Evolutionary conservation across 2,888 invertebrate species (phyloP), one percentile per base, ranked within the genome.

Genomic region (Rhagophthalmus giganteus): DNA sequence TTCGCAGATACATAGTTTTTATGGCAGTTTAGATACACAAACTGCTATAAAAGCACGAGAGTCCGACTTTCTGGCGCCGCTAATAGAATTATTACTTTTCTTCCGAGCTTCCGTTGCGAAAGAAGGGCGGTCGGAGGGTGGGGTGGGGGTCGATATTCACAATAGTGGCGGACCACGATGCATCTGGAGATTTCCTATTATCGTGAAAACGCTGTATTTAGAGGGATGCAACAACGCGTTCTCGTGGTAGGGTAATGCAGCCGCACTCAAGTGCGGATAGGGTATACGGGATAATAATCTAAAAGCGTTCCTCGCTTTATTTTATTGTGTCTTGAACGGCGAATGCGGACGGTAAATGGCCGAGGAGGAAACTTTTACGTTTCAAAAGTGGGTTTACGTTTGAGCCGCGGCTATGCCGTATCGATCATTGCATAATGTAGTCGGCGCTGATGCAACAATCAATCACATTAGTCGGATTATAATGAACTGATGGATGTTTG

Each of bases 21-120:
- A 54, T 45, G 45, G 41, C 39, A 27, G 31, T 53, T 40, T 40
- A 45, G 49, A 37, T 49, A 41, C 35, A 41, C 40, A 40, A 54
- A 54, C 45, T 41, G 41, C 49, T 33, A 37, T 49, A 49, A 45
- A 45, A 54, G 41, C 49, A 34, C 39, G 41, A 46, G 48, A 33
- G 37, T 34, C 48, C 54, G 54, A 45, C 54, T 42, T 25, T 28
- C 40, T 32, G 54, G 48, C 54, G 54, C 54, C 54, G 26, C 37
- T 45, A 45, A 54, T 54, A 49, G 41, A 54, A 49, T 54, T 49
- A 54, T 49, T 54, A 46, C 54, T 48, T 49, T 49, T 54, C 49
- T 32, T 38, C 33, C 35, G 8, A 47, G 27, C 16, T 31, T 46
- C 20, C 47, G 26, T 39, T 46, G 45, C 16, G n/a, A n/a, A n/a